A percentile compares a stretch with the other conserved stretches of the same genome.
Evolutionary conservation across 2,888 invertebrate species (phyloP).

Genomic region (Diloba caeruleocephala): DNA sequence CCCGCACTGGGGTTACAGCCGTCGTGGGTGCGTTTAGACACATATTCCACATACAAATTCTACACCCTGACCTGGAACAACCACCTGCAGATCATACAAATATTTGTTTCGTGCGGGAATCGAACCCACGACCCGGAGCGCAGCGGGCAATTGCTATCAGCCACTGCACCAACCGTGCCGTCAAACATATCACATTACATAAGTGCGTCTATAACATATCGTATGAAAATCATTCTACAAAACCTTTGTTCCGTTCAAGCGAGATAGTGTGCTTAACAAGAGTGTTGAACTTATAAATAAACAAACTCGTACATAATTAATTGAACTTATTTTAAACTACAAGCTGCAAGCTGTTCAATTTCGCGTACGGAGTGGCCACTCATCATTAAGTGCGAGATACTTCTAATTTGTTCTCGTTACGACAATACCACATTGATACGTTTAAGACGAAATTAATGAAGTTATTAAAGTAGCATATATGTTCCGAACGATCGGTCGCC

Average conservation of each 20-base stretch:
- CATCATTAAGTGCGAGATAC: conserved; percentile 16
- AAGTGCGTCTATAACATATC: not conserved
- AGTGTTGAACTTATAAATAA: conserved; percentile 12
- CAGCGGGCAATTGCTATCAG: too few species aligned
- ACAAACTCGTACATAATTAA: not conserved
- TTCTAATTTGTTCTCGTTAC: conserved; percentile 28
- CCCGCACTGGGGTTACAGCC: too few species aligned
- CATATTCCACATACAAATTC: too few species aligned
- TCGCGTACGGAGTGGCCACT: conserved; percentile 4
- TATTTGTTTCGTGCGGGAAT: too few species aligned
- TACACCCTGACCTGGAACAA: too few species aligned
- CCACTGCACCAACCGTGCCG: too few species aligned
- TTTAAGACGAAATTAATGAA: conserved; percentile 63
- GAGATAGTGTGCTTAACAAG: conserved; percentile 6
- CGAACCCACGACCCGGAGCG: too few species aligned
- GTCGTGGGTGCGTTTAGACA: too few species aligned
- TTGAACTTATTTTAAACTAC: conserved; percentile 6
- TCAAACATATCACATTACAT: not conserved
- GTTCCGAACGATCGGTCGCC: conserved; percentile 71
- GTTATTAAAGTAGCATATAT: conserved; percentile 63
- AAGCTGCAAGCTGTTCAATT: conserved; percentile 6
- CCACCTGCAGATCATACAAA: too few species aligned
- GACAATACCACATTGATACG: conserved; percentile 45
- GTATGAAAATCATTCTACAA: not conserved
- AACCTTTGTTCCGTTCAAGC: conserved; percentile 3